Conservation (phyloP, 2,888 invertebrate genomes). For the Aquatica leii region DNA sequence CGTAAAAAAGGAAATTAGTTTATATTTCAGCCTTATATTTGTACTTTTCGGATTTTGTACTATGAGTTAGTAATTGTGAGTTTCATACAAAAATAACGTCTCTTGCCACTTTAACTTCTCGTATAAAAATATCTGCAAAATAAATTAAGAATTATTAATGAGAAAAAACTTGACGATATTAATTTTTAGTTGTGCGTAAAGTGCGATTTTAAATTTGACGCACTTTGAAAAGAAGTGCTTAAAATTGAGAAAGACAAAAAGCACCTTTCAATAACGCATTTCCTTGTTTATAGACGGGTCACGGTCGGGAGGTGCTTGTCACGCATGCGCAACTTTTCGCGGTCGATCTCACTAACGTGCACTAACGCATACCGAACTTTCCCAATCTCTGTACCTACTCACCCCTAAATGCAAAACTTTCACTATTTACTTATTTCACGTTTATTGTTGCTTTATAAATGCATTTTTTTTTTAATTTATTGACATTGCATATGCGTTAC, state of each 20-base stretch:
- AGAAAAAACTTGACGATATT: neutral
- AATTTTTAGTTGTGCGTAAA: no score
- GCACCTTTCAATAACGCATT: constrained; percentile 55
- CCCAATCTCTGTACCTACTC: constrained; percentile 33
- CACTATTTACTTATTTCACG: constrained; percentile 26
- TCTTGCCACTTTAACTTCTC: constrained; percentile 42
- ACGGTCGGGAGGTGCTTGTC: constrained; percentile 36
- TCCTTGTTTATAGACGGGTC: constrained; percentile 53
- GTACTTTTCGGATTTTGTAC: constrained; percentile 60
- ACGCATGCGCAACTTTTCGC: constrained; percentile 34
- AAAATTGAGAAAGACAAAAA: constrained; percentile 22
- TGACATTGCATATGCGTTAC: no score
- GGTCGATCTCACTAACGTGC: constrained; percentile 37
- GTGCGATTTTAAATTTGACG: constrained; percentile 5
- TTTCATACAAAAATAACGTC: constrained; percentile 58
- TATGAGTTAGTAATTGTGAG: constrained; percentile 45
- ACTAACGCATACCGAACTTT: constrained; percentile 36
- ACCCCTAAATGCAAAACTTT: constrained; percentile 34
- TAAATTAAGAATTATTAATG: constrained; percentile 5
- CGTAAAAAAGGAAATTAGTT: constrained; percentile 35
- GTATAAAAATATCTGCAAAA: constrained; percentile 39
- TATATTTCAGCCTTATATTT: constrained; percentile 52
- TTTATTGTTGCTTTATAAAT: neutral
- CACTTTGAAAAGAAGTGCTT: neutral
- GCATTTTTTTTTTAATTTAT: no score